Evolutionary conservation across 1,140 invertebrate genomes (phyloP), one percentile per base, ranked within the genome.

Genomic region (Drosophila seguyi): DNA sequence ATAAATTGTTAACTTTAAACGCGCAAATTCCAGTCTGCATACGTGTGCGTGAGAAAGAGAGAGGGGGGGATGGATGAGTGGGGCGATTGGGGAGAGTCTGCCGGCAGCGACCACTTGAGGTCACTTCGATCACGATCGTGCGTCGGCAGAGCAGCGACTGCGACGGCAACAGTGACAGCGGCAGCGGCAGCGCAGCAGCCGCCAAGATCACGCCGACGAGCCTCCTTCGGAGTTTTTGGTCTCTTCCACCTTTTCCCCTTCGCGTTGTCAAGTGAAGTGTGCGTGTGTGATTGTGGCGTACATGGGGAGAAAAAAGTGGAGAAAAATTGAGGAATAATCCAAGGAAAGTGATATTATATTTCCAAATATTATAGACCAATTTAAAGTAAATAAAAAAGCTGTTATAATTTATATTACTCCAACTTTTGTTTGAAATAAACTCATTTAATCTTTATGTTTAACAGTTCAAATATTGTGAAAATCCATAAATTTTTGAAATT

Each of bases 1-100:
- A 90, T 90, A 90, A 90, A 90, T 85, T 85, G 86, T 90, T 90
- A 90, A 90, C 77, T 87, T 77, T 84, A 72, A 84, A 78, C 75
- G 85, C 66, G 75, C 85, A 85, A 81, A 90, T 90, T 90, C 86
- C 85, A 84, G 80, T 55, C 75, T 67, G 57, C 56, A 29, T 38
- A 57, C 39, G 39, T 55, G 34, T 38, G 39, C 59, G 44, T 41
- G 45, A 47, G 39, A n/a, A 45, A 31, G 41, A 31, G 60, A 22
- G 42, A 22, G 7, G 22, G 42, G 31, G 48, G 29, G 47, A 56
- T 66, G 52, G 31, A 50, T 6, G 20, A 18, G 18, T 62, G 59
- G 20, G 48, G 48, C 18, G n/a, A 27, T n/a, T 31, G 61, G 27
- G 56, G 57, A 65, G 38, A 38, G 16, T 41, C 56, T 58, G 45